phyloP scores from a whole-genome alignment of 1,140 invertebrate species.

The Palaemon carinicauda region DNA sequence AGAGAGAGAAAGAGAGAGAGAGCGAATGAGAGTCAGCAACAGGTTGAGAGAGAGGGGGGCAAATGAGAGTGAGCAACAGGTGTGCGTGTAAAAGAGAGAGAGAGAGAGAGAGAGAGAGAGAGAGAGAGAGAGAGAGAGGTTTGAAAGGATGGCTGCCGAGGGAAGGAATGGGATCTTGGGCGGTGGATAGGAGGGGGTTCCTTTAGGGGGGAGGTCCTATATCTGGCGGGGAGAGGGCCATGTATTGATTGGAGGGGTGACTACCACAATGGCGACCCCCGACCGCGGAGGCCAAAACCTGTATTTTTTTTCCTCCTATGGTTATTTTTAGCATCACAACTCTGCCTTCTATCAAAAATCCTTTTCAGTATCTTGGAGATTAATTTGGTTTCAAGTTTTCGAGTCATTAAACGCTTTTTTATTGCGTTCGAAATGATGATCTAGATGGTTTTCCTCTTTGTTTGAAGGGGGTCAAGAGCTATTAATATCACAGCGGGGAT shows the following conservation, averaged over 20 bases:
- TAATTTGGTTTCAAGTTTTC: too few relatives aligned
- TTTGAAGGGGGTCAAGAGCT: too few relatives aligned
- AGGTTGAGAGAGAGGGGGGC: not conserved
- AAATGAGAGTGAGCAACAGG: not conserved
- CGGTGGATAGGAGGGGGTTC: not conserved
- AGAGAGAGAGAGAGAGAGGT: conserved; percentile 23
- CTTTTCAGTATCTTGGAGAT: too few relatives aligned
- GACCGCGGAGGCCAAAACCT: too few relatives aligned
- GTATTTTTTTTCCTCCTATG: not conserved
- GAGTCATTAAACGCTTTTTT: too few relatives aligned
- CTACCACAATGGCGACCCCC: too few relatives aligned
- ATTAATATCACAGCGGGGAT: too few relatives aligned
- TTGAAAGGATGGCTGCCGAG: not conserved
- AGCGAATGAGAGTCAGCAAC: not conserved
- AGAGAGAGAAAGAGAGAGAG: not conserved
- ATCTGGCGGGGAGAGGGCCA: not conserved
- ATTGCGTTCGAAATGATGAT: too few relatives aligned
- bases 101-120: conserved; percentile 19
- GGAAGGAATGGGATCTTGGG: not conserved
- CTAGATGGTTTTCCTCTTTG: too few relatives aligned
- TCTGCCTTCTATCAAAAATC: too few relatives aligned
- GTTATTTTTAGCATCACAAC: too few relatives aligned
- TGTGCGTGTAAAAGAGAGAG: not conserved
- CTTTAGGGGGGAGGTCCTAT: not conserved
- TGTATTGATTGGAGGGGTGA: too few relatives aligned